Percentiles rank a stretch among this genome's conserved stretches.
Conservation (phyloP, 37 sponge, comb jelly and placozoan genomes). For the Corticium candelabrum region DNA sequence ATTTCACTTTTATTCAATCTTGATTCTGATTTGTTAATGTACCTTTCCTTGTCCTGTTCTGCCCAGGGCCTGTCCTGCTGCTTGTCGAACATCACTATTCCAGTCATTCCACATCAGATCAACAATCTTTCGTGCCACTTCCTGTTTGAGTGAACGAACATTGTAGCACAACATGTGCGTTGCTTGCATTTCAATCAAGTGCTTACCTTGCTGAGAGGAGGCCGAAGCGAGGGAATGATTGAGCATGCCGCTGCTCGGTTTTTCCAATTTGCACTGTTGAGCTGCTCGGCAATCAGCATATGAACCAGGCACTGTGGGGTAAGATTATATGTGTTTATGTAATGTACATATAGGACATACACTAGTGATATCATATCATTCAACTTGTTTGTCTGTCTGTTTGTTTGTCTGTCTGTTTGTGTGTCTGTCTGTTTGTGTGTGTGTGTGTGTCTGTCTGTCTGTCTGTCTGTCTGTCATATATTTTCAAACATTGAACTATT, state of each 20-base stretch:
- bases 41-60: slow-evolving; percentile 71
- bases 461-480: too few relatives aligned
- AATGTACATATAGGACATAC: too few relatives aligned
- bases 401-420: too few relatives aligned
- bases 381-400: too few relatives aligned
- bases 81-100: slow-evolving; percentile 57
- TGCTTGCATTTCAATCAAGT: not conserved
- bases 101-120: slow-evolving; percentile 73
- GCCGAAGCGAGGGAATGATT: slow-evolving; percentile 30
- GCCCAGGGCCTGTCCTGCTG: slow-evolving; percentile 74
- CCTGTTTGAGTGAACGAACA: slow-evolving; percentile 28
- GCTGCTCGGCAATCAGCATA: slow-evolving; percentile 47
- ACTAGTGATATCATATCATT: too few relatives aligned
- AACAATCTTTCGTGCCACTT: slow-evolving; percentile 50
- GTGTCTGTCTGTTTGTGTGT: too few relatives aligned
- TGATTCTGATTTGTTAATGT: too few relatives aligned
- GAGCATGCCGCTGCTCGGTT: slow-evolving; percentile 52
- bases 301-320: slow-evolving; percentile 54
- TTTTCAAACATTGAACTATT: too few relatives aligned
- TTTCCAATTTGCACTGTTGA: slow-evolving; percentile 66
- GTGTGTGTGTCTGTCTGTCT: too few relatives aligned
- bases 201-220: slow-evolving; percentile 47
- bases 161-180: not conserved
- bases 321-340: too few relatives aligned
- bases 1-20: too few relatives aligned